A percentile compares a stretch with the other conserved stretches of the same genome.
phyloP scores from a whole-genome alignment of 2,113 vertebrate genomes.

The Lophius piscatorius region DNA sequence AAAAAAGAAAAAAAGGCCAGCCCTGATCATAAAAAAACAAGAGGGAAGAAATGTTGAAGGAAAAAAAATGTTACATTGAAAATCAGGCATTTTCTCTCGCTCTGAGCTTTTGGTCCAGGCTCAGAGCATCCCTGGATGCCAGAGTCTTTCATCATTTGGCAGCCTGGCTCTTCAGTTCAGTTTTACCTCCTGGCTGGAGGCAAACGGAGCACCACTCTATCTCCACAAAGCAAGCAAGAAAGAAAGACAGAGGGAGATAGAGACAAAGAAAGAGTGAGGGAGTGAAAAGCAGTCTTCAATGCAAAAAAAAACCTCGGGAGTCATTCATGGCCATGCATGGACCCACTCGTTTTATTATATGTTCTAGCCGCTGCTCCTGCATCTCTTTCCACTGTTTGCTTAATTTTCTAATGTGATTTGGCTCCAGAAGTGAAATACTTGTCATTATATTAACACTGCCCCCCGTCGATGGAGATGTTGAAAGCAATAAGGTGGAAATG shows the following conservation, averaged over 20 bases:
- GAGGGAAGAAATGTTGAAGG: conserved; percentile 55
- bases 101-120: conserved; percentile 78
- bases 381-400: conserved; percentile 54
- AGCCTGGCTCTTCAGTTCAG: conserved; percentile 77
- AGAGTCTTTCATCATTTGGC: conserved; percentile 83
- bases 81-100: conserved; percentile 80
- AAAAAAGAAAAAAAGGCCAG: conserved; percentile 49
- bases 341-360: conserved; percentile 48
- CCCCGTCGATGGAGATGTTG: conserved; percentile 71
- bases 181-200: conserved; percentile 81
- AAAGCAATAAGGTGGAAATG: conserved; percentile 64
- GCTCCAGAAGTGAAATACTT: conserved; percentile 70
- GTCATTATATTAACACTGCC: conserved; percentile 81
- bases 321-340: conserved; percentile 71
- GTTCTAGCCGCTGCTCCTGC: conserved; percentile 46
- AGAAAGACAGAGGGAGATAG: conserved; percentile 47
- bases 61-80: conserved; percentile 78
- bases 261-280: conserved; percentile 51
- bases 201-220: conserved; percentile 72
- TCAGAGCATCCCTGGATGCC: conserved; percentile 79
- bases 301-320: conserved; percentile 78
- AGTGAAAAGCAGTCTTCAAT: conserved; percentile 69
- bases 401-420: conserved; percentile 59
- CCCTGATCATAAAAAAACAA: conserved; percentile 70
- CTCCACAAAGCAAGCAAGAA: conserved; percentile 70